Base-by-base conservation (phyloP, 2,113 vertebrate genomes). In the Hemibates koningsi region DNA sequence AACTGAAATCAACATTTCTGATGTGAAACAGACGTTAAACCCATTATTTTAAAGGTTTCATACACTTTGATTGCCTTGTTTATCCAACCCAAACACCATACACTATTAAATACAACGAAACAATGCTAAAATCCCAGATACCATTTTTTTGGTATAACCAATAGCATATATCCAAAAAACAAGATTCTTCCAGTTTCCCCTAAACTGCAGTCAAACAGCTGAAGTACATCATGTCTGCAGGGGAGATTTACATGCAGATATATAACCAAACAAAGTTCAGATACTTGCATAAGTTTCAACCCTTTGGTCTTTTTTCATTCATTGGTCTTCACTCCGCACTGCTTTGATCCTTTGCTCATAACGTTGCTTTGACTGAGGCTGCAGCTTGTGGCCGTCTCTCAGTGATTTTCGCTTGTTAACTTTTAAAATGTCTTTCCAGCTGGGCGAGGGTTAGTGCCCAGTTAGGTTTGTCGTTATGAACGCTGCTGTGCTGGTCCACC, bases 121-220 rank as follows among this genome's bases (percentile, higher is more conserved):
- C n/a, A 9, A 2, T 14, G 7, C 63, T 36, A 19, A 63, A 0
- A 38, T 24, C n/a, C 3, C 66, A 9, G 66, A 0, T 43, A 24
- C 3, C n/a, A 9, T 0, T 0, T 3, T 38, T 0, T 61, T 13
- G 21, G 61, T 41, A 21, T 6, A 41, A 71, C n/a, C 21, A 24
- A 43, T 9, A 24, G 36, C 36, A 24, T 6, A 4, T 43, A 24
- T 61, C 1, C 7, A 71, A 9, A 71, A 24, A 71, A 32, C 57
- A 66, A 9, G 5, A 34, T 34, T 63, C 29, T 41, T 68, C 1
- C 12, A 43, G 5, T 24, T 71, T 71, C 5, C 12, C 61, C 61
- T 36, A 36, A 43, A 16, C n/a, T 24, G 36, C 38, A 71, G n/a
- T 9, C n/a, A 71, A 43, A 71, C 66, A 43, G 0, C n/a, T 71